Evolutionary conservation across 1,140 invertebrate genomes (phyloP).

Genomic region (Bombus terrestris): DNA sequence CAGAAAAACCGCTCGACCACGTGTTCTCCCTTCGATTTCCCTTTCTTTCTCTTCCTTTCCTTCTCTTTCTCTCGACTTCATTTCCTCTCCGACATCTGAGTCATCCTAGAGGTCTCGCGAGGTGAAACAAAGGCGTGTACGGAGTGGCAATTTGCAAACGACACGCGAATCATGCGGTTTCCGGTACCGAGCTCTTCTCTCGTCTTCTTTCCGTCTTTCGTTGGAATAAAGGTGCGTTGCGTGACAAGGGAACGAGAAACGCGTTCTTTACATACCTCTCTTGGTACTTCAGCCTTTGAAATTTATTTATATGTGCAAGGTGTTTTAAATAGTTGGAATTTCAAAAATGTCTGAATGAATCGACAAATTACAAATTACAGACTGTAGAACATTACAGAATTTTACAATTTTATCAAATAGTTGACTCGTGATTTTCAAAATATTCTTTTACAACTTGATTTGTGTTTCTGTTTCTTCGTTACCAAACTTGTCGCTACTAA

Average conservation of each 20-base stretch:
- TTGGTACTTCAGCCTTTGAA: neutral
- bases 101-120: slow-evolving; percentile 49
- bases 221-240: neutral
- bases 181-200: slow-evolving; percentile 15
- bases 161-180: slow-evolving; percentile 56
- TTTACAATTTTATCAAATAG: neutral
- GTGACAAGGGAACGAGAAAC: neutral
- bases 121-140: slow-evolving; percentile 67
- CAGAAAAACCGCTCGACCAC: neutral
- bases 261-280: neutral
- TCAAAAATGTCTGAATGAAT: no score
- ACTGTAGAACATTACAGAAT: no score
- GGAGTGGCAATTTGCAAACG: slow-evolving; percentile 70
- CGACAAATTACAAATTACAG: no score
- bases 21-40: slow-evolving; percentile 42
- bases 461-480: neutral
- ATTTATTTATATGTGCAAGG: neutral
- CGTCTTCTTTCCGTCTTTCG: neutral
- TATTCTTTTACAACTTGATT: neutral
- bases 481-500: neutral
- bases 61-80: neutral
- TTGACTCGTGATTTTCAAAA: neutral
- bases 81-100: slow-evolving; percentile 59
- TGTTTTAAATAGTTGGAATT: no score
- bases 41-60: slow-evolving; percentile 47